These are phyloP conservation scores for Didymodactylos carnosus DNA, from an alignment of 2,888 invertebrate species.

Conservation along the genomic window DNA sequence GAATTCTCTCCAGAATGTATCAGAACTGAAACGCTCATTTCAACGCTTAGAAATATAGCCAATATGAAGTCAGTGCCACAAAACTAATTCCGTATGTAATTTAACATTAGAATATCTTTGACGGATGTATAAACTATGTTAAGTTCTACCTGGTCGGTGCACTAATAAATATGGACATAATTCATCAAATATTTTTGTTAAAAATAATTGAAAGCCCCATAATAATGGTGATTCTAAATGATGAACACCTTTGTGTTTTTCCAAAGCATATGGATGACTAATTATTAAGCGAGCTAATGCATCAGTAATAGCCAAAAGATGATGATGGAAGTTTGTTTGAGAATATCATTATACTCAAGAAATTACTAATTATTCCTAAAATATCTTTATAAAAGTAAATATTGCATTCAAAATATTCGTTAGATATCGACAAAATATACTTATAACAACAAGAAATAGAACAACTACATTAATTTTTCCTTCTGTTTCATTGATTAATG, in stretches of 20 bases:
- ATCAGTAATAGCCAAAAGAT: neutral
- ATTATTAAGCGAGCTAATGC: neutral
- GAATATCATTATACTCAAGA: neutral
- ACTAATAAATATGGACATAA: neutral
- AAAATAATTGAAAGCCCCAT: neutral
- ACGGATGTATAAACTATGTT: too few relatives aligned
- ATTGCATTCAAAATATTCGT: neutral
- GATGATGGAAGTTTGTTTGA: neutral
- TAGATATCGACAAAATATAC: neutral
- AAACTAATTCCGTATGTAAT: too few relatives aligned
- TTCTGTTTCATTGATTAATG: neutral
- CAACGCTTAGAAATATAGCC: too few relatives aligned
- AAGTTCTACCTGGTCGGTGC: neutral
- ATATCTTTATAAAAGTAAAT: neutral
- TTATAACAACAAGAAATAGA: neutral
- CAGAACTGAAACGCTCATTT: too few relatives aligned
- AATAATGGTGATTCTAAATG: neutral
- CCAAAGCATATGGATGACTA: neutral
- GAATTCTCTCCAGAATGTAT: too few relatives aligned
- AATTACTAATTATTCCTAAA: neutral
- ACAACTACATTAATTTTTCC: neutral
- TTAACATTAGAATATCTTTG: too few relatives aligned
- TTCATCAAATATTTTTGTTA: neutral
- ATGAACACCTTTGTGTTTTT: neutral
- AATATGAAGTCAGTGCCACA: too few relatives aligned